phyloP scores from a whole-genome alignment of 2,888 invertebrate species.

The Oligia strigilis region DNA sequence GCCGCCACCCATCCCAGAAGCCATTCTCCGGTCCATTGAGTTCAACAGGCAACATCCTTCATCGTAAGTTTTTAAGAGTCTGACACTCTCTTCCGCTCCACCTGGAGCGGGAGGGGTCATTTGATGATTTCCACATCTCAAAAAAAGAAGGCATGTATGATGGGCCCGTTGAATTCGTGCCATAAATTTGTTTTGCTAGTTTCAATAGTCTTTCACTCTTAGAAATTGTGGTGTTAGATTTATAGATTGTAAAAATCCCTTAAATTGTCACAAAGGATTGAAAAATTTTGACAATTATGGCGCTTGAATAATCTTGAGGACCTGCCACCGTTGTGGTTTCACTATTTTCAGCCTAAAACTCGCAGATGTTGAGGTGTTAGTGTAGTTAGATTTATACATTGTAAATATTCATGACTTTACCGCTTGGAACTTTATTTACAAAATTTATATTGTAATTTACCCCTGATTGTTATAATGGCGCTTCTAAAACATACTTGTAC shows the following conservation, averaged over 20 bases:
- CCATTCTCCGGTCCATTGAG: conserved; percentile 89
- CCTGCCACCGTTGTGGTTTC: not conserved
- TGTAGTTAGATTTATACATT: too few relatives aligned
- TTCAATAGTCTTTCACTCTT: conserved; percentile 30
- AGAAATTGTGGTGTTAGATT: not conserved
- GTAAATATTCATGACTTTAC: not conserved
- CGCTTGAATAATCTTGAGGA: not conserved
- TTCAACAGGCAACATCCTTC: conserved; percentile 82
- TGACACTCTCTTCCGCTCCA: too few relatives aligned
- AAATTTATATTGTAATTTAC: too few relatives aligned
- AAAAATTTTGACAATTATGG: too few relatives aligned
- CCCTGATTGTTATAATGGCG: too few relatives aligned
- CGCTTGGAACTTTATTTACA: too few relatives aligned
- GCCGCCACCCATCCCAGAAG: conserved; percentile 91
- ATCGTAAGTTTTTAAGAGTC: conserved; percentile 71
- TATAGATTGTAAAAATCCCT: not conserved
- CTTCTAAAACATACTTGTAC: too few relatives aligned
- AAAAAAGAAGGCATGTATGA: too few relatives aligned
- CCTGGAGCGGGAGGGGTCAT: too few relatives aligned
- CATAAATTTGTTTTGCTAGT: conserved; percentile 17
- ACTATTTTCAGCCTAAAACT: not conserved
- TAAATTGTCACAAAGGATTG: too few relatives aligned
- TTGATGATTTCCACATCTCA: too few relatives aligned
- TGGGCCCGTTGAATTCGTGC: too few relatives aligned
- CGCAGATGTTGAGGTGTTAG: not conserved